A percentile compares a stretch with the other conserved stretches of the same genome.
These are phyloP conservation scores for Tyria jacobaeae DNA, from an alignment of 2,888 invertebrate genomes.

Conservation along the genomic window DNA sequence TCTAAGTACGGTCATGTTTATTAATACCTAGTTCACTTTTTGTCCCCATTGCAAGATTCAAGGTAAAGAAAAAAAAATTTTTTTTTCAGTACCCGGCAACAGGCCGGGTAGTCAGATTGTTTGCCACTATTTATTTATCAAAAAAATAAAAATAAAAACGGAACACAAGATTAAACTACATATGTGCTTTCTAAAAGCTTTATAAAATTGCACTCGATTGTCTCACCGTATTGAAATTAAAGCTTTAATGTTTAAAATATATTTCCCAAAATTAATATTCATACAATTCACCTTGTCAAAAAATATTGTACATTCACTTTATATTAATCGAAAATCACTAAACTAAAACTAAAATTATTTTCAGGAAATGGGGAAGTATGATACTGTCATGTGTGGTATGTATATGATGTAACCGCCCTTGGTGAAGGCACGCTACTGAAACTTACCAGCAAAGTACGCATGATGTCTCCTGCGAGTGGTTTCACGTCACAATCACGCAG, in stretches of 20 bases:
- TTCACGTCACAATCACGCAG: conserved; percentile 80
- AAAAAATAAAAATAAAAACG: not conserved
- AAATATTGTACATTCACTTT: conserved; percentile 18
- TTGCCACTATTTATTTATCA: not conserved
- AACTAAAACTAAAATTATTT: conserved; percentile 15
- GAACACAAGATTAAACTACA: no score
- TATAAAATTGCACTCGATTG: no score
- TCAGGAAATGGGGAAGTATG: conserved; percentile 25
- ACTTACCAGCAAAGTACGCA: conserved; percentile 83
- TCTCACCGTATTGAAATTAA: no score
- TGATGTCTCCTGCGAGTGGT: conserved; percentile 69
- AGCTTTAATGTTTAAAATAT: not conserved
- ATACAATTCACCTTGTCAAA: conserved; percentile 41
- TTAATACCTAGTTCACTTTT: conserved; percentile 37
- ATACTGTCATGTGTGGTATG: conserved; percentile 40
- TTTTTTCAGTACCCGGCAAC: no score
- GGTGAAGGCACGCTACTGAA: conserved; percentile 52
- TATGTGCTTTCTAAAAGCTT: not conserved
- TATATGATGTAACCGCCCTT: conserved; percentile 58
- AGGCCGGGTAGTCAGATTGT: not conserved
- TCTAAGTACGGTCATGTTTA: conserved; percentile 35
- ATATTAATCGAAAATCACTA: conserved; percentile 23
- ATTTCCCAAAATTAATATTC: not conserved
- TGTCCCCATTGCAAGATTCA: conserved; percentile 20
- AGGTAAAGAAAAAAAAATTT: conserved; percentile 20